Conservation (phyloP, 2,888 invertebrate species). For the Lycophotia porphyrea region DNA sequence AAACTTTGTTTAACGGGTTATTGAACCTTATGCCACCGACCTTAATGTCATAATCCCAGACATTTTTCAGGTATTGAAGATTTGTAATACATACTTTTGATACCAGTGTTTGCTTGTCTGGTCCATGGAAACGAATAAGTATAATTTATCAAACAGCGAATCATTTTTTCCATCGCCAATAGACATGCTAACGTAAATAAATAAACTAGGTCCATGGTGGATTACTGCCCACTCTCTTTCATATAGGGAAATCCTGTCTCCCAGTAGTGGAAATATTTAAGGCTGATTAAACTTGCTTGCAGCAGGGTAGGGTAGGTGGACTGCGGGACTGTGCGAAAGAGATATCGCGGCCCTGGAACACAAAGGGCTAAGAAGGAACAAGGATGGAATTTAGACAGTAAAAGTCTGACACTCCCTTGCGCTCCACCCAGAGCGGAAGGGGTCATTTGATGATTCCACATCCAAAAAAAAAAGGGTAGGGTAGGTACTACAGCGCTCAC, state of each 20-base stretch:
- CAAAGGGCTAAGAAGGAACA: no score
- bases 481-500: no score
- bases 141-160: neutral
- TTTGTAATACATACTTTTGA: neutral
- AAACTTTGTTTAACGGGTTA: constrained; percentile 11
- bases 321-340: no score
- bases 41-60: constrained; percentile 16
- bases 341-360: no score
- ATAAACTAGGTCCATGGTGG: neutral
- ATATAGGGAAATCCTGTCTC: neutral
- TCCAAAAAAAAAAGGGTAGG: no score
- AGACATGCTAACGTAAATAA: neutral
- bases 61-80: constrained; percentile 7
- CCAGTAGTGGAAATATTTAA: neutral
- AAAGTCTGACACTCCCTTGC: no score
- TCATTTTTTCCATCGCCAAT: no score
- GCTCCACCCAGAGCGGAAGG: no score
- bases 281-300: neutral
- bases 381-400: no score
- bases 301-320: neutral
- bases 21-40: constrained; percentile 27
- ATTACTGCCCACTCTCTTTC: neutral
- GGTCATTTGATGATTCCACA: no score
- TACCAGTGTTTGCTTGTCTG: neutral
- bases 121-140: neutral